Conservation (phyloP, 2,113 vertebrate genomes). For the Hyla sarda region DNA sequence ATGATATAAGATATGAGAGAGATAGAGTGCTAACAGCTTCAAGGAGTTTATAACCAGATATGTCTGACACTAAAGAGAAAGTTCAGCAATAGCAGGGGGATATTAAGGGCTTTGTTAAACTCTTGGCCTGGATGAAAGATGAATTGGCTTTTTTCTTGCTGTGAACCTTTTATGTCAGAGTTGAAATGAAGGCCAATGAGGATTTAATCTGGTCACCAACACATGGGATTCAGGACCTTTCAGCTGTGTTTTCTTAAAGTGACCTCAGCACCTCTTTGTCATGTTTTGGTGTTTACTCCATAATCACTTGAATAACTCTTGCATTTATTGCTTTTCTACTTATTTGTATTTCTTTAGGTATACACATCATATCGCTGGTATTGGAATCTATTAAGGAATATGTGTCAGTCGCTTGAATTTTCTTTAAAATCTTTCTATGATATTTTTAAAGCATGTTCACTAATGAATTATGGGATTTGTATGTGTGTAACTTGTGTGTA, state of each 20-base stretch:
- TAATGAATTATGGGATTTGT: background rate
- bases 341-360: background rate
- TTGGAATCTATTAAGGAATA: too few relatives aligned
- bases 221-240: background rate
- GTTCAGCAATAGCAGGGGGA: background rate
- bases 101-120: conserved; percentile 40
- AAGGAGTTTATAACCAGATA: background rate
- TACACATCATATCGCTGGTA: background rate
- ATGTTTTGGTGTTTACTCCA: background rate
- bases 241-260: background rate
- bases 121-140: conserved; percentile 1
- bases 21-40: background rate
- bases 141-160: conserved; percentile 53
- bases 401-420: too few relatives aligned
- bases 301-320: background rate
- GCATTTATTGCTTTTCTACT: too few relatives aligned
- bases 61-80: conserved; percentile 11
- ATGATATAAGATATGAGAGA: too few relatives aligned
- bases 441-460: background rate
- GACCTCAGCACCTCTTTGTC: background rate
- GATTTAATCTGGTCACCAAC: conserved; percentile 4
- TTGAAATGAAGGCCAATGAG: conserved; percentile 41
- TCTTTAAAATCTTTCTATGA: too few relatives aligned
- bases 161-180: conserved; percentile 42
- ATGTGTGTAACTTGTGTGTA: too few relatives aligned